A percentile compares a stretch with the other conserved stretches of the same genome.
Evolutionary conservation across 2,113 vertebrate genomes (phyloP).

Genomic region (Amphiprion ocellaris): DNA sequence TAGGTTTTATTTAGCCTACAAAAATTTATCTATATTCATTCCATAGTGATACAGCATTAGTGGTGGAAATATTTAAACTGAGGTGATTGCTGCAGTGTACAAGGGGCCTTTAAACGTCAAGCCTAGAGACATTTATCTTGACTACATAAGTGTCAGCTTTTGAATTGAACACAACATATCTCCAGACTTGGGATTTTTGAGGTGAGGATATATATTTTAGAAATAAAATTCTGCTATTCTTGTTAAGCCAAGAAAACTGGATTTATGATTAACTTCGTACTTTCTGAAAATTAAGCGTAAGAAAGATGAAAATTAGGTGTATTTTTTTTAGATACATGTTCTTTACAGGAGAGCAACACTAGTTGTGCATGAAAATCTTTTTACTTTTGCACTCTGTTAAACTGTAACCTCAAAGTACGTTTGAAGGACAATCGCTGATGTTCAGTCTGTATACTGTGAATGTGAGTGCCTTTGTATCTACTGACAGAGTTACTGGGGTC

Average conservation of each 20-base stretch:
- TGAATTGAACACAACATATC: too few species aligned
- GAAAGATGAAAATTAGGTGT: not conserved
- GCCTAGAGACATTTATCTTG: slow-evolving; percentile 3
- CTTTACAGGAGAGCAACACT: not conserved
- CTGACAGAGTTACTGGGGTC: slow-evolving; percentile 9
- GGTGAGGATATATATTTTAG: not conserved
- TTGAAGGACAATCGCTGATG: slow-evolving; percentile 9
- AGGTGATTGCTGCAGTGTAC: not conserved
- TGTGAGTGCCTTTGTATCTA: slow-evolving; percentile 22
- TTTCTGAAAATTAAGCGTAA: not conserved
- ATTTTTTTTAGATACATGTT: not conserved
- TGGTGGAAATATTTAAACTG: not conserved
- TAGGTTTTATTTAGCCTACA: slow-evolving; percentile 2
- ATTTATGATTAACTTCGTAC: not conserved
- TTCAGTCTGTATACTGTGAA: slow-evolving; percentile 32
- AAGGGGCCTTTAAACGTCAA: not conserved
- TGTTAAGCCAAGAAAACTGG: not conserved
- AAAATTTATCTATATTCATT: slow-evolving; percentile 48
- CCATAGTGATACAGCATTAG: not conserved
- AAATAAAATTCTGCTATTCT: not conserved
- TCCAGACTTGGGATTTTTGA: not conserved
- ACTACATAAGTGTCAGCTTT: too few species aligned
- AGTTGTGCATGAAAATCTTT: too few species aligned
- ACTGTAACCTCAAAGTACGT: not conserved
- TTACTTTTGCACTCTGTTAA: not conserved